Base-by-base conservation (phyloP, 2,888 invertebrate species). In the Ochlodes sylvanus region DNA sequence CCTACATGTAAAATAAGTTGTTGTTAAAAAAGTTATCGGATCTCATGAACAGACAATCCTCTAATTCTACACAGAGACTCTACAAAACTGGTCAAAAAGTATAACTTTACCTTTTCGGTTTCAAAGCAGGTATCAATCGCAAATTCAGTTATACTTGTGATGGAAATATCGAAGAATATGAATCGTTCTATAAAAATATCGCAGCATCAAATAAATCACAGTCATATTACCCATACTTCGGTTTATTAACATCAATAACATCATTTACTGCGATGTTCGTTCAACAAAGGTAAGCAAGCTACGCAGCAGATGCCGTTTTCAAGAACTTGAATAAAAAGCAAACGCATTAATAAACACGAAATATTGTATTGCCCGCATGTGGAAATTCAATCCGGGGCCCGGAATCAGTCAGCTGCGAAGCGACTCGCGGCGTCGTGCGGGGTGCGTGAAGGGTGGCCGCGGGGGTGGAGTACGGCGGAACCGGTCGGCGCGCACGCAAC, bases 401-500 rank as follows among this genome's bases (percentile, higher is more conserved):
- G 47, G 47, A 60, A 60, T 60, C 60, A 47, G 21, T 52, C 52
- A 27, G 52, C 52, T 52, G 52, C 52, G 14, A 9, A 52, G 52
- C 21, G 52, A 14, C 9, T 3, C 21, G 14, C 17, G 10, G 50
- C 4, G 50, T 34, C 19, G 60, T 32, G 60, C 4, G 61, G 61
- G 44, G 17, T 27, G 47, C 27, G 17, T 27, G 27, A 27, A 38
- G 7, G 52, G n/a, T 38, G 52, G n/a, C 52, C 9, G 63, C 21
- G 27, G 55, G 32, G 54, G 54, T 21, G 60, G 17, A 19, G 62
- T 15, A 34, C 12, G 34, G 15, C 50, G 34, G 38, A 50, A 52
- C 62, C 62, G 62, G 62, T 62, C 62, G 62, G 52, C 62, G 62
- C 62, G 62, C 62, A 52, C 61, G 62, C 62, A 52, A 38, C 34